Conservation (phyloP, 2,888 invertebrate species). For the Papilio protenor region DNA sequence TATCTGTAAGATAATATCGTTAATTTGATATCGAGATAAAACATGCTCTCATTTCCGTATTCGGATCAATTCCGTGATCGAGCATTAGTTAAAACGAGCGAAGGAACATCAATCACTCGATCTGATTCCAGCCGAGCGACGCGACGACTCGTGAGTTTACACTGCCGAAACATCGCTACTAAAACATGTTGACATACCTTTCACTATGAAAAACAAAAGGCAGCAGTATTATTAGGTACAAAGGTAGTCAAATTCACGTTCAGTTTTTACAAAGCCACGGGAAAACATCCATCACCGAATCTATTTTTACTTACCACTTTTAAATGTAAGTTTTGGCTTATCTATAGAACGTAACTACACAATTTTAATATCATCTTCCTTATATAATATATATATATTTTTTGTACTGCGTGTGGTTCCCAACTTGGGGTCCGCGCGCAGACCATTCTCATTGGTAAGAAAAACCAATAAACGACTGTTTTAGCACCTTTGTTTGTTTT, state of each 20-base stretch:
- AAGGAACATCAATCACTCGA: slow-evolving; percentile 20
- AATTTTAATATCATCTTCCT: no score
- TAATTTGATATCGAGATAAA: slow-evolving; percentile 16
- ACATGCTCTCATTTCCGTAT: slow-evolving; percentile 15
- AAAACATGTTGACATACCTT: background rate
- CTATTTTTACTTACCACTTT: background rate
- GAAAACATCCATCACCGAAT: background rate
- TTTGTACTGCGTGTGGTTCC: no score
- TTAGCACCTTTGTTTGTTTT: no score
- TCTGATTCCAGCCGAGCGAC: slow-evolving; percentile 7
- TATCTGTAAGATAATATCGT: background rate
- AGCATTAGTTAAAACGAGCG: slow-evolving; percentile 18
- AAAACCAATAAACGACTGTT: no score
- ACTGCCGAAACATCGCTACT: background rate
- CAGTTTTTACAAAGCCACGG: background rate
- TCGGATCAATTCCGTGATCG: slow-evolving; percentile 1
- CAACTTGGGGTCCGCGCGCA: no score
- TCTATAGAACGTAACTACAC: no score
- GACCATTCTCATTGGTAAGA: no score
- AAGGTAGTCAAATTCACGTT: background rate
- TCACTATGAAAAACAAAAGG: background rate
- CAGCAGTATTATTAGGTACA: background rate
- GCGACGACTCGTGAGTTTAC: background rate
- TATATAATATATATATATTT: no score
- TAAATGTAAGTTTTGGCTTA: background rate